phyloP scores from a whole-genome alignment of 2,888 invertebrate genomes.

The Halictus quadricinctus region DNA sequence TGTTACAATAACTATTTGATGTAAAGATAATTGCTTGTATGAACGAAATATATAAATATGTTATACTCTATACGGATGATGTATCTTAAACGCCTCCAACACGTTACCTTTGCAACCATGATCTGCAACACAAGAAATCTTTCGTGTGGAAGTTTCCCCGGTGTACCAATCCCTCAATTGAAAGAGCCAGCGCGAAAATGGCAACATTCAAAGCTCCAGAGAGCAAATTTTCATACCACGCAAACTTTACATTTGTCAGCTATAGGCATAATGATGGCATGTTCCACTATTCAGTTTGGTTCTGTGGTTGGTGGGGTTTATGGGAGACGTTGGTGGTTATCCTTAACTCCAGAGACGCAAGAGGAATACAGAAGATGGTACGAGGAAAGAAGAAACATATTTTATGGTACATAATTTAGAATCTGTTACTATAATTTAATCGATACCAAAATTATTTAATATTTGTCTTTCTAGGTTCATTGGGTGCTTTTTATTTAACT shows the following conservation, averaged over 20 bases:
- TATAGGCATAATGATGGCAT: constrained; percentile 73
- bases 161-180: background rate
- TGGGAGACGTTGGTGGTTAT: constrained; percentile 82
- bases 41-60: constrained; percentile 4
- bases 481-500: constrained; percentile 63
- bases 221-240: constrained; percentile 72
- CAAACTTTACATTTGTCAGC: constrained; percentile 71
- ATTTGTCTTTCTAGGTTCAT: constrained; percentile 65
- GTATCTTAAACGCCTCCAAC: constrained; percentile 10
- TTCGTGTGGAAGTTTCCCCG: background rate
- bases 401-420: constrained; percentile 60
- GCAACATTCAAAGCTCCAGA: constrained; percentile 40
- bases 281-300: constrained; percentile 75
- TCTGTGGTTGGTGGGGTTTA: constrained; percentile 79
- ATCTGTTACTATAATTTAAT: constrained; percentile 5
- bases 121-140: background rate
- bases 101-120: constrained; percentile 1
- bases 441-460: constrained; percentile 16
- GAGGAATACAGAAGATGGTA: constrained; percentile 70
- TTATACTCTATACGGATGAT: constrained; percentile 3
- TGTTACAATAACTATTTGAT: background rate
- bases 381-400: constrained; percentile 45
- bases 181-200: background rate
- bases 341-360: constrained; percentile 76
- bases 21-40: background rate